These are phyloP conservation scores for Tragelaphus oryx DNA, from an alignment of 2,797 vertebrate species.

Conservation along the genomic window DNA sequence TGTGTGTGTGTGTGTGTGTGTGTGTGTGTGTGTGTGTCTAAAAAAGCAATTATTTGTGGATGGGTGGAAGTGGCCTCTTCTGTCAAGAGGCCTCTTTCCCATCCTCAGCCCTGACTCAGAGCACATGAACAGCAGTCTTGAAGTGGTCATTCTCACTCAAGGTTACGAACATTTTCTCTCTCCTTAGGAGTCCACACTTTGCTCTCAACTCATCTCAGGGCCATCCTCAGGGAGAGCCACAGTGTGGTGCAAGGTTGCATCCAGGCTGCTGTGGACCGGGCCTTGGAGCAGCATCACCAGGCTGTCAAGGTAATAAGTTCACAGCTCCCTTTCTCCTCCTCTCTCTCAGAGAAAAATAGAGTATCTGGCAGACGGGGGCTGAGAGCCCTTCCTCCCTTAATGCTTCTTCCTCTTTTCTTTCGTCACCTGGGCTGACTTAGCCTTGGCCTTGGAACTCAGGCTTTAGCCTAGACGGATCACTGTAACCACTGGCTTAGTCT, in stretches of 20 bases:
- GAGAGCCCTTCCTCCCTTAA: background rate
- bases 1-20: too few relatives aligned
- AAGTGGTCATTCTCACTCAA: background rate
- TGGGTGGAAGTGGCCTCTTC: background rate
- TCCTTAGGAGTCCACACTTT: constrained; percentile 53
- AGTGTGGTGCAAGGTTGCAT: constrained; percentile 36
- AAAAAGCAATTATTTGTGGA: background rate
- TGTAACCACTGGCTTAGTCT: background rate
- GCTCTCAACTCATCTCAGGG: constrained; percentile 59
- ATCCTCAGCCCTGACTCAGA: background rate
- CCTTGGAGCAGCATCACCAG: constrained; percentile 49
- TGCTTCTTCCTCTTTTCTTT: background rate
- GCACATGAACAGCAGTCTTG: background rate
- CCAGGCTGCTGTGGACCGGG: constrained; percentile 38
- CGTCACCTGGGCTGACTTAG: background rate
- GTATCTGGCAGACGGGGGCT: background rate
- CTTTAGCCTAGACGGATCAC: background rate
- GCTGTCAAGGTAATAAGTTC: constrained; percentile 55
- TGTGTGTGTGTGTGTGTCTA: background rate
- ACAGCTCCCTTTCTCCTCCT: background rate
- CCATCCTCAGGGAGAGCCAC: constrained; percentile 66
- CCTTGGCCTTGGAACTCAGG: background rate
- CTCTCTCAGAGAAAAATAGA: background rate
- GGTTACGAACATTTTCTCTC: background rate
- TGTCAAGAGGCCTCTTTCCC: background rate